Evolutionary conservation across 1,140 invertebrate genomes (phyloP).

Genomic region (Drosophila willistoni): DNA sequence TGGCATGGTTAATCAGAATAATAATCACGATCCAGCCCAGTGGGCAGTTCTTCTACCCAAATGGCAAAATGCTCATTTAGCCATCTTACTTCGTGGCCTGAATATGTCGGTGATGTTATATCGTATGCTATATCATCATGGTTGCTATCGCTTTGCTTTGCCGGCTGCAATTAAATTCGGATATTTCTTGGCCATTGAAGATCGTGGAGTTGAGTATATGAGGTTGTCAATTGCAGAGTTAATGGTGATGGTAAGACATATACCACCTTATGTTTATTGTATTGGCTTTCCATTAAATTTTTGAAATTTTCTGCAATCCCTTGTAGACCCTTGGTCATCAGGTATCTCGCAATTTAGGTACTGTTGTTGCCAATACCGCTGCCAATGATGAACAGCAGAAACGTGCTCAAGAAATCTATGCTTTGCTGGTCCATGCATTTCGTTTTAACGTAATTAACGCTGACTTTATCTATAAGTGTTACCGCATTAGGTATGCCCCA

Average conservation of each 20-base stretch:
- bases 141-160: slow-evolving; percentile 21
- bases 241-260: slow-evolving; percentile 31
- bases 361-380: not conserved
- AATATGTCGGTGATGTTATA: slow-evolving; percentile 25
- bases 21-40: not conserved
- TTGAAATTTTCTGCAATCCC: not conserved
- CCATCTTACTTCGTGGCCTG: not conserved
- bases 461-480: slow-evolving; percentile 16
- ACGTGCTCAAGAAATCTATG: slow-evolving; percentile 25
- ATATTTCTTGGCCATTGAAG: slow-evolving; percentile 41
- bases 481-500: not conserved
- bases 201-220: slow-evolving; percentile 22
- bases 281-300: not conserved
- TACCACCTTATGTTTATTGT: not conserved
- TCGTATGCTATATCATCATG: slow-evolving; percentile 39
- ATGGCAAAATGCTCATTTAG: slow-evolving; percentile 21
- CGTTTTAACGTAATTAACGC: slow-evolving; percentile 18
- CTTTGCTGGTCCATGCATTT: slow-evolving; percentile 8
- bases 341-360: slow-evolving; percentile 29
- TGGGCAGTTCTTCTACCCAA: slow-evolving; percentile 52
- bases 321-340: slow-evolving; percentile 40
- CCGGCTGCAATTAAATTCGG: slow-evolving; percentile 44
- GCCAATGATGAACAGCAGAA: slow-evolving; percentile 32
- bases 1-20: not conserved
- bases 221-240: slow-evolving; percentile 17